A percentile compares a stretch with the other conserved stretches of the same genome.
phyloP scores from a whole-genome alignment of 2,113 vertebrate genomes.

The Gambusia affinis region DNA sequence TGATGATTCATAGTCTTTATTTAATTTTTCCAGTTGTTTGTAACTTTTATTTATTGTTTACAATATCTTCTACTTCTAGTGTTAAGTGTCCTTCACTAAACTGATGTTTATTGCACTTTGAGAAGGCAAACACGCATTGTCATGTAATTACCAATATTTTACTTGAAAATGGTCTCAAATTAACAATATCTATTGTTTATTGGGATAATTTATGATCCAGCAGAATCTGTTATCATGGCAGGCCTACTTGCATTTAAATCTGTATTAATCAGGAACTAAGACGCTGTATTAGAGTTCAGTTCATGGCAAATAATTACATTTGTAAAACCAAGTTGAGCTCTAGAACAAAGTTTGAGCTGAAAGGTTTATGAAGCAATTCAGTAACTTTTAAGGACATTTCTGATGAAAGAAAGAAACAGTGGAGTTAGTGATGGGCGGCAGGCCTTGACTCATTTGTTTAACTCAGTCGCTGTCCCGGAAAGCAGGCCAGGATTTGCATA shows the following conservation, averaged over 20 bases:
- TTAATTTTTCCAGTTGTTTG: too few species aligned
- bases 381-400: background rate
- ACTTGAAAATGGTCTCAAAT: too few species aligned
- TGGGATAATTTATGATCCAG: too few species aligned
- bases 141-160: too few species aligned
- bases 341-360: background rate
- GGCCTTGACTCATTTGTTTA: constrained; percentile 65
- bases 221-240: too few species aligned
- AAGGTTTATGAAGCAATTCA: background rate
- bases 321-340: background rate
- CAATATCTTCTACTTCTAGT: too few species aligned
- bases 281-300: background rate
- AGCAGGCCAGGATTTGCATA: constrained; percentile 73
- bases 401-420: background rate
- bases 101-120: too few species aligned
- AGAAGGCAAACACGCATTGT: too few species aligned
- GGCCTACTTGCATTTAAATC: background rate
- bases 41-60: too few species aligned
- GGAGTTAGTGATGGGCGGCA: background rate
- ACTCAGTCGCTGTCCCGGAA: constrained; percentile 39
- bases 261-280: background rate
- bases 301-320: background rate
- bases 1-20: too few species aligned
- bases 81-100: too few species aligned
- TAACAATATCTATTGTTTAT: too few species aligned